Base-by-base conservation (phyloP, 2,797 vertebrate genomes). In the Otolemur crassicaudatus region DNA sequence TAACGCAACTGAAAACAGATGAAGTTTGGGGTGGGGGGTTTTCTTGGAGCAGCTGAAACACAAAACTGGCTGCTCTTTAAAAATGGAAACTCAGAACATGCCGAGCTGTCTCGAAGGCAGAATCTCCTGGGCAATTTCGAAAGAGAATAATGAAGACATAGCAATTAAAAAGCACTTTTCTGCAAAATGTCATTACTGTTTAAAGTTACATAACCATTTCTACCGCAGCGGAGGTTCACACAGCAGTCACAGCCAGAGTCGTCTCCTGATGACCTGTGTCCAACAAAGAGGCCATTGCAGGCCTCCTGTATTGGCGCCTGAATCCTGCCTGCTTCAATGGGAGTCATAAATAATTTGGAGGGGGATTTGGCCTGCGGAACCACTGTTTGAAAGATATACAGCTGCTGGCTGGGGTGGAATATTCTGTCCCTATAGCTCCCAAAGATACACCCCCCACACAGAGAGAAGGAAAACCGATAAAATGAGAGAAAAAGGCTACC, bases 161-260 rank as follows among this genome's bases (percentile, higher is more conserved):
- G 98, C 97, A 98, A 98, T 98, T 98, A 98, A 97, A 97, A 97
- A 97, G 96, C 97, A 97, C 97, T 98, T 98, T 97, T 96, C 97
- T 97, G 96, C 85, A 92, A 98, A 98, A 97, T 98, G 97, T 97
- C 98, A 97, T 97, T 94, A 97, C 96, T 96, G 90, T 98, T 97
- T 93, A 95, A 97, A 97, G 97, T 97, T 97, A 97, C 75, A 96
- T 94, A 98, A 98, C 85, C 96, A 94, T 96, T 96, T 96, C 96
- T 86, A 88, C 79, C 0, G 92, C 92, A 92, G 95, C 65, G 80
- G 96, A 97, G 95, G 96, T 97, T 98, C 98, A 98, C 96, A 70
- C 20, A 92, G 87, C 96, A 97, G 97, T 97, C 97, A 92, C 93
- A 92, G 61, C 75, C 90, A 76, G 56, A 83, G 85, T 46, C 1